phyloP scores from a whole-genome alignment of 2,888 invertebrate genomes.

The Nematopogon swammerdamellus region DNA sequence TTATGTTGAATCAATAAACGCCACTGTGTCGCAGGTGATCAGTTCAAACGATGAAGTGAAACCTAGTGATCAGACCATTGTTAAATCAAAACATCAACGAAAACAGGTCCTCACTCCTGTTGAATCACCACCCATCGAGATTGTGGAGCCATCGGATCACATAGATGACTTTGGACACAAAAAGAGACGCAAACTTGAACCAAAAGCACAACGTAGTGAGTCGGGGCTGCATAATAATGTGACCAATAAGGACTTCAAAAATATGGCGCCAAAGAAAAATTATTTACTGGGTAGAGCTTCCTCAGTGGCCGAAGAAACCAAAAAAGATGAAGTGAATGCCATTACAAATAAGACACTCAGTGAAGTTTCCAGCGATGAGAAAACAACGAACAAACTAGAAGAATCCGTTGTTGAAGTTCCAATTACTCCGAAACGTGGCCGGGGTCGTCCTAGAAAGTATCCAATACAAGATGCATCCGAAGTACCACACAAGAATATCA shows the following conservation, averaged over 20 bases:
- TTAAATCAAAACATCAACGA: conserved; percentile 43
- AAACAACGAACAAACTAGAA: not conserved
- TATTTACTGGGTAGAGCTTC: conserved; percentile 32
- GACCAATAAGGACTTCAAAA: conserved; percentile 24
- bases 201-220: not conserved
- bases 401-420: conserved; percentile 30
- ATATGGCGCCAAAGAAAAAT: conserved; percentile 36
- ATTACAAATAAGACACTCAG: not conserved
- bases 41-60: conserved; percentile 26
- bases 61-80: conserved; percentile 27
- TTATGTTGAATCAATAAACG: conserved; percentile 21
- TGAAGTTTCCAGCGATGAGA: too few relatives aligned
- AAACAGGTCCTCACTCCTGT: conserved; percentile 50
- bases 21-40: conserved; percentile 29
- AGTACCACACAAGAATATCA: not conserved
- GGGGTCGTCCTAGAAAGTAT: conserved; percentile 45
- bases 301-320: conserved; percentile 18
- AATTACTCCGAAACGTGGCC: conserved; percentile 41
- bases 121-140: conserved; percentile 39
- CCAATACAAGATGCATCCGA: conserved; percentile 24
- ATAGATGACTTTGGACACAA: conserved; percentile 34
- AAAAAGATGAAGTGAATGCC: conserved; percentile 1
- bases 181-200: conserved; percentile 36
- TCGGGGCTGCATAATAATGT: conserved; percentile 17
- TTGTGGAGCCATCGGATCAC: conserved; percentile 41